These are phyloP conservation scores for Pachyrhynchus sulphureomaculatus DNA, from an alignment of 1,140 invertebrate species.

Conservation along the genomic window DNA sequence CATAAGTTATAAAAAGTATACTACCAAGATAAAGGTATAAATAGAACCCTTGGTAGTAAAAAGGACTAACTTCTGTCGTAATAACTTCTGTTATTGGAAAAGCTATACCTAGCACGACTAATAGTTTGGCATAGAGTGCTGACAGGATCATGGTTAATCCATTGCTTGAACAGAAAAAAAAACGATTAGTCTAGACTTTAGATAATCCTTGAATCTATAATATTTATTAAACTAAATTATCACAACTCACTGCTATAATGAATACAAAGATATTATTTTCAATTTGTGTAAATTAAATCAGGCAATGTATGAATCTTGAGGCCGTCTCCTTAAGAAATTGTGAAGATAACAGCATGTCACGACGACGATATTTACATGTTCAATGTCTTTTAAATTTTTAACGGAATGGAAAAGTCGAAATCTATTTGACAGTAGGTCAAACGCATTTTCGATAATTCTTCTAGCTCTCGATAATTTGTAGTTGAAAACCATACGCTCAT, in stretches of 20 bases:
- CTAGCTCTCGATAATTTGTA: neutral
- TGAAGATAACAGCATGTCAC: too few species aligned
- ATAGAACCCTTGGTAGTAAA: slow-evolving; percentile 79
- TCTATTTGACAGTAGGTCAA: neutral
- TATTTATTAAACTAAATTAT: too few species aligned
- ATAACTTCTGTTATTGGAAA: slow-evolving; percentile 71
- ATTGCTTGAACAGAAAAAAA: slow-evolving; percentile 49
- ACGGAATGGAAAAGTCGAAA: too few species aligned
- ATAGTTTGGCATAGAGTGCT: slow-evolving; percentile 75
- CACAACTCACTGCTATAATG: too few species aligned
- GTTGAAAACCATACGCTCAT: neutral
- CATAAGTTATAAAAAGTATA: slow-evolving; percentile 77
- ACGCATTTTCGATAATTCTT: too few species aligned
- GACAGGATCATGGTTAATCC: slow-evolving; percentile 62
- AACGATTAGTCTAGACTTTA: too few species aligned
- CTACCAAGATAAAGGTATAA: slow-evolving; percentile 78
- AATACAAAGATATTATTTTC: too few species aligned
- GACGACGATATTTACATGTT: neutral
- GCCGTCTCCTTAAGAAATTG: too few species aligned
- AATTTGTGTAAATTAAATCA: too few species aligned
- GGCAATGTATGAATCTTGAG: too few species aligned
- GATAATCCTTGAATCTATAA: too few species aligned
- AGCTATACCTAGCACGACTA: slow-evolving; percentile 76
- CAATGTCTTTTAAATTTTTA: too few species aligned
- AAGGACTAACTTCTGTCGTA: slow-evolving; percentile 62